Percentiles rank a stretch among this genome's conserved stretches.
Conservation (phyloP, 2,113 vertebrate genomes). For the Sphyrna mokarran region DNA sequence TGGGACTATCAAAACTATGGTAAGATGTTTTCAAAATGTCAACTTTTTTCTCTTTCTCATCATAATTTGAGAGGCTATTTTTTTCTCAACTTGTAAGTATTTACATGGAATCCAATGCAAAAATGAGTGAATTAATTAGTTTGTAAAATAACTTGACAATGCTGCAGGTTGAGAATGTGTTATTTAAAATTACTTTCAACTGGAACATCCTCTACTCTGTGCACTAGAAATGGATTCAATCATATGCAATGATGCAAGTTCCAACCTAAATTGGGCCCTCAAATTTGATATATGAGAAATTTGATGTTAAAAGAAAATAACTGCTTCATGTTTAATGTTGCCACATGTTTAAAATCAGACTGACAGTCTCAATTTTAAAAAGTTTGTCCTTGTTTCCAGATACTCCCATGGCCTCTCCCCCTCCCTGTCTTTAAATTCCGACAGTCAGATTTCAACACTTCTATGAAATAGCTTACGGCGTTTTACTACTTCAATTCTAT, state of each 20-base stretch:
- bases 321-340: background rate
- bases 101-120: background rate
- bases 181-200: background rate
- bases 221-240: background rate
- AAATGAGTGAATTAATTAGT: background rate
- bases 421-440: background rate
- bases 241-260: background rate
- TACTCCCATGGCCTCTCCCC: background rate
- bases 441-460: background rate
- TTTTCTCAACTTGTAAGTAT: background rate
- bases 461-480: background rate
- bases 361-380: background rate
- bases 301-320: background rate
- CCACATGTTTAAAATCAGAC: background rate
- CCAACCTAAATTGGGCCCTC: background rate
- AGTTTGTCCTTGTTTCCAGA: background rate
- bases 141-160: background rate
- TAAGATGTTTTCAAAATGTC: constrained; percentile 44
- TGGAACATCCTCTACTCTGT: background rate
- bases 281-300: background rate
- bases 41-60: background rate
- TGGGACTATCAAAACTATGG: constrained; percentile 50
- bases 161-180: background rate
- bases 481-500: background rate
- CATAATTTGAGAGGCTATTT: background rate